phyloP scores from a whole-genome alignment of 2,113 vertebrate genomes.

The Cryptoleucopteryx plumbea region DNA sequence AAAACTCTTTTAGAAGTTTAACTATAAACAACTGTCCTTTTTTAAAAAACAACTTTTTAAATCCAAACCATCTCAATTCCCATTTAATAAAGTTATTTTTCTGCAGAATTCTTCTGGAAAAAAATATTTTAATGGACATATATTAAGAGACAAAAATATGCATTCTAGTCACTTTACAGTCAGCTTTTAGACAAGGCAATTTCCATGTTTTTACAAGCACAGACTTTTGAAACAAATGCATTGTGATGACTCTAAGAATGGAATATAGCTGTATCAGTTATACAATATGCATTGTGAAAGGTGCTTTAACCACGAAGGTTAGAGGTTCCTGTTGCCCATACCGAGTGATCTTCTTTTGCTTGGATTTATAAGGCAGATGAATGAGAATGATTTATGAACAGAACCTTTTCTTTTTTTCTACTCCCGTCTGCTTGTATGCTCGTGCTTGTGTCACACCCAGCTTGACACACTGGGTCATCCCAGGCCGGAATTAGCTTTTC shows the following conservation, averaged over 20 bases:
- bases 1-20: background rate
- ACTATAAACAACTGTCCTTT: background rate
- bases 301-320: background rate
- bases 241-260: background rate
- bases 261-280: background rate
- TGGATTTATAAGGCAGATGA: background rate
- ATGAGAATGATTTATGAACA: background rate
- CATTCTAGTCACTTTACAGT: background rate
- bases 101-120: background rate
- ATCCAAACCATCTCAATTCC: background rate
- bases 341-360: background rate
- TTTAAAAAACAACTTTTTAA: background rate
- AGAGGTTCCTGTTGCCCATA: background rate
- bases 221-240: background rate
- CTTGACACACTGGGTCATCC: background rate
- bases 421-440: background rate
- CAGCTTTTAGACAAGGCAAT: background rate
- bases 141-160: background rate
- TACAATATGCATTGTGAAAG: background rate
- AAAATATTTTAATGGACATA: background rate
- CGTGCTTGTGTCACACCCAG: accelerated
- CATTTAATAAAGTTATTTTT: background rate
- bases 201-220: background rate
- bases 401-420: background rate
- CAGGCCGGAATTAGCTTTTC: background rate